A percentile compares a stretch with the other conserved stretches of the same genome.
Conservation (phyloP, 2,888 invertebrate species). For the Apamea anceps region DNA sequence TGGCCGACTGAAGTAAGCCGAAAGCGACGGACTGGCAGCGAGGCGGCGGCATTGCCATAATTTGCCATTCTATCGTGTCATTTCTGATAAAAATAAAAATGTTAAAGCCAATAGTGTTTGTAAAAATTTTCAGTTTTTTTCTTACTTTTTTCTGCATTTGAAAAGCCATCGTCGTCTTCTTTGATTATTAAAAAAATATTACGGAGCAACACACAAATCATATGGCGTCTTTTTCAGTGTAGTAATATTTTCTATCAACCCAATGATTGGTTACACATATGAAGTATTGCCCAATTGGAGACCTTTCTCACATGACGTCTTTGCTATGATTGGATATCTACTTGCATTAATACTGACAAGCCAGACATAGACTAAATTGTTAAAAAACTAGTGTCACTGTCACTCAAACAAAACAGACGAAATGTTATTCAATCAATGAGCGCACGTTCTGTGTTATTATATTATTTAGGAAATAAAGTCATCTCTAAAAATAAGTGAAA, state of each 20-base stretch:
- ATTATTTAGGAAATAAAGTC: constrained; percentile 26
- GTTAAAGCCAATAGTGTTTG: fast-evolving
- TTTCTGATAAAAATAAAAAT: not conserved
- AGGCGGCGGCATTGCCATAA: constrained; percentile 29
- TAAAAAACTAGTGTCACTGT: constrained; percentile 32
- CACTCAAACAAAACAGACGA: constrained; percentile 36
- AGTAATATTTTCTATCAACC: constrained; percentile 26
- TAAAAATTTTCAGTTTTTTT: not conserved
- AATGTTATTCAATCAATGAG: constrained; percentile 56
- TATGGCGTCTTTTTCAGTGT: constrained; percentile 31
- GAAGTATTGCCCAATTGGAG: constrained; percentile 18
- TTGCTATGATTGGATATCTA: constrained; percentile 30
- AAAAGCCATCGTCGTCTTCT: not conserved
- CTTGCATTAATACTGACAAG: fast-evolving
- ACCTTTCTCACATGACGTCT: not conserved
- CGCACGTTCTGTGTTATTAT: constrained; percentile 40
- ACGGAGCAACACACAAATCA: constrained; percentile 31
- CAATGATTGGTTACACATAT: constrained; percentile 14
- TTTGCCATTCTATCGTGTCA: not conserved
- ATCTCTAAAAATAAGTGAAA: constrained; percentile 38
- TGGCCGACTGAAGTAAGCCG: constrained; percentile 77
- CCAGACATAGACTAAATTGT: not conserved
- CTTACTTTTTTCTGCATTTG: not conserved
- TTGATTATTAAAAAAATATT: not conserved
- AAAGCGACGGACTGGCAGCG: constrained; percentile 65